phyloP scores from a whole-genome alignment of 2,888 invertebrate genomes.

The Chrysina gloriosa region DNA sequence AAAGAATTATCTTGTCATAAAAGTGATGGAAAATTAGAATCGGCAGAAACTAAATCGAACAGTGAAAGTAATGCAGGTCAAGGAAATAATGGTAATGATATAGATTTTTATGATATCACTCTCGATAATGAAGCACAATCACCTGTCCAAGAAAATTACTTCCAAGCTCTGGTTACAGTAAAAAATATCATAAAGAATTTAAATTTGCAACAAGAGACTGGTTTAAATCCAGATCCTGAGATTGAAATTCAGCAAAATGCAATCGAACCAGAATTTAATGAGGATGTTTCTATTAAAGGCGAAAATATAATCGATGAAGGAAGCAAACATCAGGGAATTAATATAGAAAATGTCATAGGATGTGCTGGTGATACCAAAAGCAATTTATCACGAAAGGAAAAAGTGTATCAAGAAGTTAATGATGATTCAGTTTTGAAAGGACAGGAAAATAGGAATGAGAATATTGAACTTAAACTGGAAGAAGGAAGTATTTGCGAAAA shows the following conservation, averaged over 20 bases:
- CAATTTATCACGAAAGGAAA: too few species aligned
- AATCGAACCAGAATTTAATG: too few species aligned
- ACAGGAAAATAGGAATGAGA: too few species aligned
- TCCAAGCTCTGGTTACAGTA: slow-evolving; percentile 21
- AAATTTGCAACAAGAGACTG: not conserved
- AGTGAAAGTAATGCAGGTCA: not conserved
- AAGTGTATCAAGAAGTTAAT: too few species aligned
- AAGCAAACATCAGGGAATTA: not conserved
- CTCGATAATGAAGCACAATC: not conserved
- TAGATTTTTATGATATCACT: not conserved
- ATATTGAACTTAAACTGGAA: too few species aligned
- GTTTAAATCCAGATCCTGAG: too few species aligned
- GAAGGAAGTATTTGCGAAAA: too few species aligned
- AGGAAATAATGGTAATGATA: not conserved
- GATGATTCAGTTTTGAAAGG: too few species aligned
- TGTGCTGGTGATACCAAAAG: too few species aligned
- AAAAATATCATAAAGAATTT: slow-evolving; percentile 22
- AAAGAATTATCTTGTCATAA: not conserved
- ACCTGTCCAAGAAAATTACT: slow-evolving; percentile 13
- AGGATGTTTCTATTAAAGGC: too few species aligned
- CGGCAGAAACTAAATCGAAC: not conserved
- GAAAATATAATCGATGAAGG: not conserved
- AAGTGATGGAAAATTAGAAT: not conserved
- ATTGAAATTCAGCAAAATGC: too few species aligned
- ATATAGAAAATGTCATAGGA: not conserved